A percentile compares a stretch with the other conserved stretches of the same genome.
Evolutionary conservation across 1,140 invertebrate genomes (phyloP).

Genomic region (Drosophila busckii): DNA sequence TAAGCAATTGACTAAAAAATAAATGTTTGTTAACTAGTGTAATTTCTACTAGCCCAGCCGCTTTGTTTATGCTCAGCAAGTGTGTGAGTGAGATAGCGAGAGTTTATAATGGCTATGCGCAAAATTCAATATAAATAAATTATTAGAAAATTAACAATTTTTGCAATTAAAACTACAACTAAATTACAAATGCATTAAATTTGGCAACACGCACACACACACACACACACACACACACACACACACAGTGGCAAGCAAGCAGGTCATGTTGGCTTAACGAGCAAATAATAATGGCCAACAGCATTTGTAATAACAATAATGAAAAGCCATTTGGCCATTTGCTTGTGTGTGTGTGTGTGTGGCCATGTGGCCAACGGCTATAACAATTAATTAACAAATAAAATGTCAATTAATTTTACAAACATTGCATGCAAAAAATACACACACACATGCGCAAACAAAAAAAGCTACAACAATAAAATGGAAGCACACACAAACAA

Average conservation of each 20-base stretch:
- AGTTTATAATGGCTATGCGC: too few relatives aligned
- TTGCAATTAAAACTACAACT: constrained; percentile 76
- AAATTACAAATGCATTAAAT: constrained; percentile 75
- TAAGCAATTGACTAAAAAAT: too few relatives aligned
- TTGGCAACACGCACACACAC: constrained; percentile 18
- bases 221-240: constrained; percentile 2
- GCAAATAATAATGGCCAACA: constrained; percentile 72
- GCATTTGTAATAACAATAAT: constrained; percentile 77
- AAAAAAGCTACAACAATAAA: too few relatives aligned
- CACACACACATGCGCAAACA: constrained; percentile 7
- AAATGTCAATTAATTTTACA: constrained; percentile 78
- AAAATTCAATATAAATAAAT: too few relatives aligned
- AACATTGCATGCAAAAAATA: constrained; percentile 46
- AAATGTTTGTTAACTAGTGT: too few relatives aligned
- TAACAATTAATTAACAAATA: constrained; percentile 78
- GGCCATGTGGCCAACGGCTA: constrained; percentile 43
- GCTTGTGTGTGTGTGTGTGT: constrained; percentile 34
- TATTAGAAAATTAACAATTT: constrained; percentile 72
- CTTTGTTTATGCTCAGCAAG: too few relatives aligned
- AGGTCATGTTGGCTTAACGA: constrained; percentile 41
- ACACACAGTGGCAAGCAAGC: not conserved
- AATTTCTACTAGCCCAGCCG: too few relatives aligned
- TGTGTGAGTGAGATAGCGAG: too few relatives aligned
- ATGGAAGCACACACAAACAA: constrained; percentile 12
- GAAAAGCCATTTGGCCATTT: constrained; percentile 72